These are phyloP conservation scores for Crotalus tigris DNA, from an alignment of 2,113 vertebrate species.

Conservation along the genomic window DNA sequence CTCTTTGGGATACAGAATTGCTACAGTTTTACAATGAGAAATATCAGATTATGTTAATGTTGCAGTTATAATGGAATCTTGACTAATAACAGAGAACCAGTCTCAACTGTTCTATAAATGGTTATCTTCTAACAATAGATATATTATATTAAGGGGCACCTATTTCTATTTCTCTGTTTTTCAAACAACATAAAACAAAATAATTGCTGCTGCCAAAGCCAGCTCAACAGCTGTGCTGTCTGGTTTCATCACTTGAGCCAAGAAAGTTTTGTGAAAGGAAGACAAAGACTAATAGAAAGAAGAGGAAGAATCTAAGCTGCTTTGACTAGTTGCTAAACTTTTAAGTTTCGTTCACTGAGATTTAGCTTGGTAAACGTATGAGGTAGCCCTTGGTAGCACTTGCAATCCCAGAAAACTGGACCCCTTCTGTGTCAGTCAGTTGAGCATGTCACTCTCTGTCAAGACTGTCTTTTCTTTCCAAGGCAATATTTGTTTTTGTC, in stretches of 20 bases:
- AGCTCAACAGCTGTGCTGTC: constrained; percentile 22
- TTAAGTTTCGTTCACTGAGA: constrained; percentile 10
- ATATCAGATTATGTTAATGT: neutral
- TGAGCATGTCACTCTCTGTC: neutral
- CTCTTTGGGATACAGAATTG: neutral
- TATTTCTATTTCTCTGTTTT: neutral
- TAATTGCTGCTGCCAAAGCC: constrained; percentile 5
- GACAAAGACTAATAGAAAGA: constrained; percentile 12
- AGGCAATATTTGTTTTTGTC: constrained; percentile 38
- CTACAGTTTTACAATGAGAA: neutral
- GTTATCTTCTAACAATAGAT: neutral
- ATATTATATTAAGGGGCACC: neutral
- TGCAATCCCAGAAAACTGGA: neutral
- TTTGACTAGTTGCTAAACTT: constrained; percentile 15
- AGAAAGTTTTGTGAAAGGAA: constrained; percentile 23
- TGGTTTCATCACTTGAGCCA: neutral
- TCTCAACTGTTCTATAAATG: neutral
- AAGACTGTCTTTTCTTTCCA: constrained; percentile 20
- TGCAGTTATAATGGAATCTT: neutral
- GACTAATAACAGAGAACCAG: neutral
- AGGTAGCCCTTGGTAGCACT: neutral
- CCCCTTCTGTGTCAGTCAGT: neutral
- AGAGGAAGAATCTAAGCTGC: neutral
- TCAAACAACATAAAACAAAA: constrained; percentile 16
- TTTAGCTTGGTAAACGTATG: neutral